phyloP scores from a whole-genome alignment of 23 tunicate species.

The Trididemnum clinides region DNA sequence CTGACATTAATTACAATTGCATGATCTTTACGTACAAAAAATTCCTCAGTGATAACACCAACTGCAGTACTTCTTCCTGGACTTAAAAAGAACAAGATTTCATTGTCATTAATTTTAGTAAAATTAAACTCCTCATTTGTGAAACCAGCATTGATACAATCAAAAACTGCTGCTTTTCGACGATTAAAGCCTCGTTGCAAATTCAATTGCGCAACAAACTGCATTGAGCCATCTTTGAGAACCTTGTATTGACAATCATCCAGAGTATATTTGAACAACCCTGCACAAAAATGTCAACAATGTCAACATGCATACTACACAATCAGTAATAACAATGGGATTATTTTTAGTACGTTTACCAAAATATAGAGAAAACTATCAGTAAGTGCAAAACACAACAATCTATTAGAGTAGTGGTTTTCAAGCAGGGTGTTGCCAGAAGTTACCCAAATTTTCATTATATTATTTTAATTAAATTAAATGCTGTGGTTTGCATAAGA shows the following conservation, averaged over 20 bases:
- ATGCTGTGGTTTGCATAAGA: no score
- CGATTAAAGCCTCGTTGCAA: conserved; percentile 77
- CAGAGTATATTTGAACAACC: conserved; percentile 72
- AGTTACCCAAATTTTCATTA: no score
- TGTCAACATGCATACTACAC: no score
- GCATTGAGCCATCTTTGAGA: background rate
- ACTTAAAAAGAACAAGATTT: conserved; percentile 57
- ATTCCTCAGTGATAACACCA: background rate
- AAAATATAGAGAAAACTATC: no score
- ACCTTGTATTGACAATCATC: conserved; percentile 59
- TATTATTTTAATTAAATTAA: no score
- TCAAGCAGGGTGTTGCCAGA: no score
- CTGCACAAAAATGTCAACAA: no score
- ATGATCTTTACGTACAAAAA: background rate
- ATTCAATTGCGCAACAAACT: conserved; percentile 75
- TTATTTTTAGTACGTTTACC: no score
- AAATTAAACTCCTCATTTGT: conserved; percentile 79
- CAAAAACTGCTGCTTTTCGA: conserved; percentile 62
- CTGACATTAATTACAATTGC: conserved; percentile 65
- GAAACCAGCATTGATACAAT: conserved; percentile 67
- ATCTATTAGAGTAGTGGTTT: no score
- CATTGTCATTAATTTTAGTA: conserved; percentile 64
- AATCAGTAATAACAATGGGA: no score
- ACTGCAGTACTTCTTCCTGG: conserved; percentile 28
- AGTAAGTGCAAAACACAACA: no score